phyloP scores from a whole-genome alignment of 2,797 vertebrate genomes.

The Dermochelys coriacea region DNA sequence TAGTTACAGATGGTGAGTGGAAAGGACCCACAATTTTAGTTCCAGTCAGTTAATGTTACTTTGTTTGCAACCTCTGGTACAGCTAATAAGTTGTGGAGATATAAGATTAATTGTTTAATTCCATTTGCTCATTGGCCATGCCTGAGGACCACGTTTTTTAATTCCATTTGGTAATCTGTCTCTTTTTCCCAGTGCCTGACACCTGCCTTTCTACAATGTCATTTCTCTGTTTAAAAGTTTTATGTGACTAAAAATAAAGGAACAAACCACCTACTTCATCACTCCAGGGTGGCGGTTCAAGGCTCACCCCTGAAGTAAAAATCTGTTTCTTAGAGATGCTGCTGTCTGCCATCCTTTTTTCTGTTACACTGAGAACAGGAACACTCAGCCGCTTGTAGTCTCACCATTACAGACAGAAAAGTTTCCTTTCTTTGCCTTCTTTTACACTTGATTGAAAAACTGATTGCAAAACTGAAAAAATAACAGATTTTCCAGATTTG shows the following conservation, averaged over 20 bases:
- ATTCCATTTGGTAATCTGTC: conserved; percentile 53
- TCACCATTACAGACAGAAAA: not conserved
- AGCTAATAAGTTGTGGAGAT: conserved; percentile 47
- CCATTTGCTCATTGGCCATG: conserved; percentile 37
- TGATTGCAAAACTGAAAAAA: not conserved
- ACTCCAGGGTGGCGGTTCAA: accelerated
- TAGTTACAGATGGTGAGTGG: not conserved
- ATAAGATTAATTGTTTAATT: conserved; percentile 58
- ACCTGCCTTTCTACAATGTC: not conserved
- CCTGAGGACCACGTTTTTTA: conserved; percentile 33
- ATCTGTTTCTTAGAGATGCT: not conserved
- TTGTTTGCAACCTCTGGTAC: conserved; percentile 2
- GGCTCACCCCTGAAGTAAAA: not conserved
- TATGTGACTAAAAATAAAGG: not conserved
- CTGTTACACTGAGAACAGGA: not conserved
- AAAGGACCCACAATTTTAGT: not conserved
- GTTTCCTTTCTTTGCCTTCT: not conserved
- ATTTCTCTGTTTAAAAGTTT: conserved; percentile 34
- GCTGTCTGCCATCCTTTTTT: not conserved
- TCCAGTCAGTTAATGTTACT: conserved; percentile 28
- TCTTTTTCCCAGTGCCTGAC: conserved; percentile 48
- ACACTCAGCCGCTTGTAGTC: not conserved
- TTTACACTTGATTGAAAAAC: not conserved
- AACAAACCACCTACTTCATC: not conserved
- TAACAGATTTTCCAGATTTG: not conserved